These are phyloP conservation scores for Vombatus ursinus DNA, from an alignment of 2,113 vertebrate species.

Conservation along the genomic window DNA sequence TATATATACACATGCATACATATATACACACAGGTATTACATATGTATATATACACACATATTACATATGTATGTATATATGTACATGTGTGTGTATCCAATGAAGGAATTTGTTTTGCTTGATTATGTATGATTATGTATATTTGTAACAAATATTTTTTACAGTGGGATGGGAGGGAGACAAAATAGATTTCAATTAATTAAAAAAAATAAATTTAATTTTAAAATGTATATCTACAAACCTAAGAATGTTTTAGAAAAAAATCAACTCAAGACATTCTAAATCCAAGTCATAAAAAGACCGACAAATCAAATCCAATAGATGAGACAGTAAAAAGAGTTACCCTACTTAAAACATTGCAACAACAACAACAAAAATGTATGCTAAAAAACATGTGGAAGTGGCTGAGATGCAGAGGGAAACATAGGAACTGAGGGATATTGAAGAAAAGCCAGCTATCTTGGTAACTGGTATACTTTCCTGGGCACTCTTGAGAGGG, in stretches of 20 bases:
- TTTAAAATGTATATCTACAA: neutral
- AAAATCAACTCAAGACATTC: neutral
- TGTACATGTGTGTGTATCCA: neutral
- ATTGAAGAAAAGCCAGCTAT: neutral
- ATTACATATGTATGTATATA: too few species aligned
- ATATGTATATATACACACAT: too few species aligned
- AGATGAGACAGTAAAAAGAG: constrained; percentile 2
- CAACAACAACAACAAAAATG: neutral
- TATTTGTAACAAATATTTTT: neutral
- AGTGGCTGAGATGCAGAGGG: neutral
- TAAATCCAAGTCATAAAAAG: constrained; percentile 34
- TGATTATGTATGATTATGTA: neutral
- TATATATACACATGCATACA: neutral
- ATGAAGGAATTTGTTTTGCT: neutral
- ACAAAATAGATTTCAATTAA: neutral
- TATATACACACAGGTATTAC: too few species aligned
- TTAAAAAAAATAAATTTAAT: neutral
- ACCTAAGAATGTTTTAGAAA: neutral
- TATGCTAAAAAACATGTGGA: neutral
- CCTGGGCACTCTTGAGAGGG: neutral
- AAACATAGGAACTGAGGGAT: neutral
- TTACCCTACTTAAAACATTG: neutral
- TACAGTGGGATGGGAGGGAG: neutral
- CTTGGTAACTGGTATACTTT: neutral
- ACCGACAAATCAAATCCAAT: neutral